Evolutionary conservation across 2,888 invertebrate genomes (phyloP).

Genomic region (Eupithecia inturbata): DNA sequence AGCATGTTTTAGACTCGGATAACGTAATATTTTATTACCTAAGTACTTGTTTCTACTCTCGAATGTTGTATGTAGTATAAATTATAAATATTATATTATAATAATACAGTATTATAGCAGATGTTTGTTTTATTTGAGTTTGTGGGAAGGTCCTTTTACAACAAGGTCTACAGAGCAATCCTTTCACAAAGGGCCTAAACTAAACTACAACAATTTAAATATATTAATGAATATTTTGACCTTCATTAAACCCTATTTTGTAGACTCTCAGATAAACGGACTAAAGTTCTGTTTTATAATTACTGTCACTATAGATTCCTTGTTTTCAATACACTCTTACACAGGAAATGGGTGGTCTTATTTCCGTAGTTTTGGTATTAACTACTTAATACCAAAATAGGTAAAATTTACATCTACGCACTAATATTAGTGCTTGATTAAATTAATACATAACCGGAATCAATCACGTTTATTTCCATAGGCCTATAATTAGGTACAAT

Average conservation of each 20-base stretch:
- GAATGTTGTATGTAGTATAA: not conserved
- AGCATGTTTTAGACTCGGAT: not conserved
- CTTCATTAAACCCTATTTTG: constrained; percentile 5
- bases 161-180: not conserved
- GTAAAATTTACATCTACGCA: no score
- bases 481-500: not conserved
- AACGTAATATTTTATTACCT: not conserved
- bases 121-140: not conserved
- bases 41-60: not conserved
- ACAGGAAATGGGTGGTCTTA: not conserved
- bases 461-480: not conserved
- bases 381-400: no score
- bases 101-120: not conserved
- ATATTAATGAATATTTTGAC: not conserved
- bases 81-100: no score
- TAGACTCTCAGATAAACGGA: constrained; percentile 1
- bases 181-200: not conserved
- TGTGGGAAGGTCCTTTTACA: not conserved
- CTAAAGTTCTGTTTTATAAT: not conserved
- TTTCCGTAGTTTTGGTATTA: not conserved
- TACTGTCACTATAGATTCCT: not conserved
- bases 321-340: not conserved
- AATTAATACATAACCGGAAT: not conserved
- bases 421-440: not conserved
- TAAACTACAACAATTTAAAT: not conserved